Evolutionary conservation across 2,888 invertebrate species (phyloP), one percentile per base, ranked within the genome.

Genomic region (Orthosia incerta): DNA sequence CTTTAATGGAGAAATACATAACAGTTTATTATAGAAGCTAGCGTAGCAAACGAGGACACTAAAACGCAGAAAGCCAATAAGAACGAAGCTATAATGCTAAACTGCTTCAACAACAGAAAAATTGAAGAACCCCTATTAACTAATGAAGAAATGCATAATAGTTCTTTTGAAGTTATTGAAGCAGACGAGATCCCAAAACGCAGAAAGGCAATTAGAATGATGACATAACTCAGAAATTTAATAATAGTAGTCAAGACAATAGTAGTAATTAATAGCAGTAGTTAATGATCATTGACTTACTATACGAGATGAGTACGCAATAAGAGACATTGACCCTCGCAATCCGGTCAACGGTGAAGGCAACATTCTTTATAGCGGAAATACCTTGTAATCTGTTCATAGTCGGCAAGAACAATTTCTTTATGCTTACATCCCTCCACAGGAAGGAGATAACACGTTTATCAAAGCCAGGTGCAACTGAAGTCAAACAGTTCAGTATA

Each of bases 381-480:
- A 79, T 81, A 56, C 57, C 65, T 65, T 65, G 59, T 76, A 76
- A 57, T 71, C 45, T 72, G 23, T 72, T 64, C n/a, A 56, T 26
- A 59, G 39, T 64, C 16, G 61, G 16, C 2, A 64, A 69, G 26
- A 60, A 51, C 53, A 4, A 60, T 57, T 46, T 68, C n/a, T 46
- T 65, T 57, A 53, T 26, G 26, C 53, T 50, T 18, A 18, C 46
- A 63, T 63, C 45, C 65, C 45, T 57, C 23, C 13, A 65, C 65
- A 74, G 74, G 79, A 79, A 66, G 53, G 26, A 67, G 80, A 83
- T 83, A 80, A 69, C 50, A 57, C 53, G 56, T 74, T 71, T 79
- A 75, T 81, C 84, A 80, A 56, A 83, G 68, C 84, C 80, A 80
- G 84, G 81, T 81, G 81, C 48, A 48, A 55, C 61, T 57, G 26